Percentiles rank a stretch among this genome's conserved stretches.
These are phyloP conservation scores for Pagetopsis macropterus DNA, from an alignment of 2,797 vertebrate species.

Conservation along the genomic window DNA sequence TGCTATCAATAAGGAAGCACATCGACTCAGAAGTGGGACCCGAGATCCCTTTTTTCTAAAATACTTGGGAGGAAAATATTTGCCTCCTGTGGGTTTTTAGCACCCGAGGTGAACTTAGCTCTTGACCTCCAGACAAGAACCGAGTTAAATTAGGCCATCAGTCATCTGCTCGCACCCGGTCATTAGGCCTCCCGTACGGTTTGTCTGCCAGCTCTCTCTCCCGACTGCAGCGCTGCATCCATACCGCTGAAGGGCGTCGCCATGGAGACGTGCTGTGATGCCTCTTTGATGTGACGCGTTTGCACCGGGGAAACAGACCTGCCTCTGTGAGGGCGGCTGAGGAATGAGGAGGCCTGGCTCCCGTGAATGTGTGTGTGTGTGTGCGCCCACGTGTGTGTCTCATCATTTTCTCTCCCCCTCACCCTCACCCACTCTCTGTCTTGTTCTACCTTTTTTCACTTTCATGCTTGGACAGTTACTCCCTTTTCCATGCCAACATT, in stretches of 20 bases:
- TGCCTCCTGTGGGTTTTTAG: constrained; percentile 29
- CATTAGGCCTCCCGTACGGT: constrained; percentile 57
- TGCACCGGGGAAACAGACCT: constrained; percentile 67
- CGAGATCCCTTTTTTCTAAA: not conserved
- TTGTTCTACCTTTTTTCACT: constrained; percentile 67
- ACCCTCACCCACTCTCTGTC: constrained; percentile 16
- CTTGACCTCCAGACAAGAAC: constrained; percentile 59
- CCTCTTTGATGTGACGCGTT: constrained; percentile 70
- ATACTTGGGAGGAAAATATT: constrained; percentile 39
- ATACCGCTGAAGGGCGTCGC: constrained; percentile 65
- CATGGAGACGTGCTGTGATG: constrained; percentile 60
- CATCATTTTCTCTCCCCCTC: constrained; percentile 35
- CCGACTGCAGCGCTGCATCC: constrained; percentile 49
- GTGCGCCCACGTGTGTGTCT: constrained; percentile 42
- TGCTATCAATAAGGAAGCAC: not conserved
- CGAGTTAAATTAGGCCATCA: constrained; percentile 69
- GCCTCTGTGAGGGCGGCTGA: constrained; percentile 66
- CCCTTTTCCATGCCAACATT: constrained; percentile 69
- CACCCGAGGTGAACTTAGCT: constrained; percentile 53
- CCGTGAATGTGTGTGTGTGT: not conserved
- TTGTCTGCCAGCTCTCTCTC: constrained; percentile 66
- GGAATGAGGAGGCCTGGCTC: constrained; percentile 68
- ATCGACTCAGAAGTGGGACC: not conserved
- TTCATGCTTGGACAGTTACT: constrained; percentile 65
- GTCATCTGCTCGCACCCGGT: constrained; percentile 69